These are phyloP conservation scores for Pandemis heparana DNA, from an alignment of 2,888 invertebrate species.

Conservation along the genomic window DNA sequence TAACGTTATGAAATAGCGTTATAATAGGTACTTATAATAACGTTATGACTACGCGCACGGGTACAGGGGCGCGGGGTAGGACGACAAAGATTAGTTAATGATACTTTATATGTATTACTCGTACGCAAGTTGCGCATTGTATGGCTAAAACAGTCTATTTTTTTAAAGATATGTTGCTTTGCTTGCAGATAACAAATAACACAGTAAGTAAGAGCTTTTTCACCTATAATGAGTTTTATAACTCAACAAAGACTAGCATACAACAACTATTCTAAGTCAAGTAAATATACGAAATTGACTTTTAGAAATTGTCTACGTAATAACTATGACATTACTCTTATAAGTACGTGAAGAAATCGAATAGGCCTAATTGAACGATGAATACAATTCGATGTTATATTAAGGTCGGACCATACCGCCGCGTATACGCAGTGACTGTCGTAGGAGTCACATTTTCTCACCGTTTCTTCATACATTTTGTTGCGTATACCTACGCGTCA, in stretches of 20 bases:
- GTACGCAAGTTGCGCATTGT: not conserved
- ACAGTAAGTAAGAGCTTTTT: not conserved
- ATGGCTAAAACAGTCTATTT: not conserved
- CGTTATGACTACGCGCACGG: too few species aligned
- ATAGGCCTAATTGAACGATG: not conserved
- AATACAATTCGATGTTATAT: not conserved
- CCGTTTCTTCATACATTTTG: too few species aligned
- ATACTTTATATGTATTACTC: not conserved
- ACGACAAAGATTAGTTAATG: too few species aligned
- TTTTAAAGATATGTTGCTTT: slow-evolving; percentile 1
- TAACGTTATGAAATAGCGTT: too few species aligned
- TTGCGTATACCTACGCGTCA: too few species aligned
- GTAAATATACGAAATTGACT: slow-evolving; percentile 1
- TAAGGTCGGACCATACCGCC: too few species aligned
- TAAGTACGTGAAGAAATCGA: not conserved
- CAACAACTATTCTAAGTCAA: not conserved
- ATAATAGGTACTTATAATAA: too few species aligned
- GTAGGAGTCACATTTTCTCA: too few species aligned
- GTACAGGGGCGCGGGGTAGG: too few species aligned
- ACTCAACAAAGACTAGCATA: not conserved
- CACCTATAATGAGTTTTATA: not conserved
- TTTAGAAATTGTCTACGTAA: not conserved
- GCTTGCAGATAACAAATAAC: not conserved
- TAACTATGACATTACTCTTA: not conserved
- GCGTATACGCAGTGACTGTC: too few species aligned